Percentiles rank a stretch among this genome's conserved stretches.
These are phyloP conservation scores for Ormyrus thymus DNA, from an alignment of 2,888 invertebrate genomes.

Conservation along the genomic window DNA sequence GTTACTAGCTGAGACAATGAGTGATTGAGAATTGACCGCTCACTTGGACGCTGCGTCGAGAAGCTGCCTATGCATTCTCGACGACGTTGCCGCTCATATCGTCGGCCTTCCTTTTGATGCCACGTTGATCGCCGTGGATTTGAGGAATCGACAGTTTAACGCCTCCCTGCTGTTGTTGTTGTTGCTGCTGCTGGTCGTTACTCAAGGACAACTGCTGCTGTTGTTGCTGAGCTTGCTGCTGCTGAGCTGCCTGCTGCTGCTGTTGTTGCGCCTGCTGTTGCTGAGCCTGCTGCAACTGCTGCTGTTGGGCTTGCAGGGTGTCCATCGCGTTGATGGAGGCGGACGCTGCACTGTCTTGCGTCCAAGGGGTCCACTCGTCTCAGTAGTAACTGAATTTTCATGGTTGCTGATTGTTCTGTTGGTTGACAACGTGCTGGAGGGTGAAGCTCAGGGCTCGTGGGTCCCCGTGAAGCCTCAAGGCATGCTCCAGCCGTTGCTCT, in stretches of 20 bases:
- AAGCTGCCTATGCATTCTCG: conserved; percentile 65
- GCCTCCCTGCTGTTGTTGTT: conserved; percentile 57
- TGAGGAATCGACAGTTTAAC: conserved; percentile 57
- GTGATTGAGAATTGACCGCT: conserved; percentile 70
- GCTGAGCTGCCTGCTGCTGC: conserved; percentile 59
- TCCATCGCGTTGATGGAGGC: conserved; percentile 63
- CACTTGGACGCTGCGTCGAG: conserved; percentile 67
- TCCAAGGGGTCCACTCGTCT: conserved; percentile 76
- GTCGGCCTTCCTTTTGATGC: conserved; percentile 72
- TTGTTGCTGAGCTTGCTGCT: conserved; percentile 63
- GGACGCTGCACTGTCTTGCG: conserved; percentile 64
- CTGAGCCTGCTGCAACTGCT: conserved; percentile 61
- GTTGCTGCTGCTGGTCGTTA: conserved; percentile 61
- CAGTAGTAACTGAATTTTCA: conserved; percentile 90
- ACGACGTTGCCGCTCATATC: conserved; percentile 69
- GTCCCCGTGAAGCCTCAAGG: conserved; percentile 86
- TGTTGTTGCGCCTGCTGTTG: conserved; percentile 66
- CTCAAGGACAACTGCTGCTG: conserved; percentile 60
- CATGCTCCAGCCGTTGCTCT: conserved; percentile 89
- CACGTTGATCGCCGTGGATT: conserved; percentile 65
- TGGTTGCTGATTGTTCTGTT: conserved; percentile 78
- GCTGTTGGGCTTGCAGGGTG: conserved; percentile 60
- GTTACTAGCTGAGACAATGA: conserved; percentile 71
- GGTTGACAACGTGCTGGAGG: conserved; percentile 77
- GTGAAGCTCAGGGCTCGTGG: conserved; percentile 88